These are phyloP conservation scores for Ascidia mentula DNA, from an alignment of 23 tunicate species.

Conservation along the genomic window DNA sequence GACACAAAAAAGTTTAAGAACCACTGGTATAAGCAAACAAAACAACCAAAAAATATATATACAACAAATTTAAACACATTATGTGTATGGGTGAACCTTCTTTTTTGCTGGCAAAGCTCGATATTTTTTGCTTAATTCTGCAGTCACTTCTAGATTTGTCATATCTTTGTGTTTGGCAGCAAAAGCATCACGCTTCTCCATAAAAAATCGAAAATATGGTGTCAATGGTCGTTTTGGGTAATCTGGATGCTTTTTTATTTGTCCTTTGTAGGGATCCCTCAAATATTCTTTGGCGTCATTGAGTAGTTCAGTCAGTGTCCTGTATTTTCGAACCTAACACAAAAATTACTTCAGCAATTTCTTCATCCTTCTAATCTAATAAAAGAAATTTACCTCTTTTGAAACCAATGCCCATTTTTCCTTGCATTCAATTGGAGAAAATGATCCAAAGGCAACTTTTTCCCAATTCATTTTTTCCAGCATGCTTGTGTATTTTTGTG, in stretches of 20 bases:
- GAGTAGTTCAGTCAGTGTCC: constrained; percentile 70
- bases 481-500: constrained; percentile 46
- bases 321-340: constrained; percentile 72
- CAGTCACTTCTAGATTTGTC: constrained; percentile 85
- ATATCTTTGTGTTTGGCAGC: constrained; percentile 65
- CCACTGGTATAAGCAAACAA: too few relatives aligned
- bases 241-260: constrained; percentile 94
- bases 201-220: constrained; percentile 85
- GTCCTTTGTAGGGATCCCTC: constrained; percentile 85
- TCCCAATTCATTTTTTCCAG: constrained; percentile 74
- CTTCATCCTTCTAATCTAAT: background rate
- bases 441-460: constrained; percentile 47
- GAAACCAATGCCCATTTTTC: constrained; percentile 45
- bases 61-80: too few relatives aligned
- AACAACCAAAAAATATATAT: too few relatives aligned
- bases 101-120: constrained; percentile 42
- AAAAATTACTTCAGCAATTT: background rate
- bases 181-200: constrained; percentile 67
- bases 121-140: constrained; percentile 75
- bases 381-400: constrained; percentile 43
- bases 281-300: constrained; percentile 75
- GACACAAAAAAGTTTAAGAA: too few relatives aligned
- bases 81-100: too few relatives aligned
- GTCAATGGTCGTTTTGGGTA: constrained; percentile 95
- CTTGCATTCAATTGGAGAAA: constrained; percentile 67